Evolutionary conservation across 2,888 invertebrate species (phyloP), one percentile per base, ranked within the genome.

Genomic region (Endotricha flammealis): DNA sequence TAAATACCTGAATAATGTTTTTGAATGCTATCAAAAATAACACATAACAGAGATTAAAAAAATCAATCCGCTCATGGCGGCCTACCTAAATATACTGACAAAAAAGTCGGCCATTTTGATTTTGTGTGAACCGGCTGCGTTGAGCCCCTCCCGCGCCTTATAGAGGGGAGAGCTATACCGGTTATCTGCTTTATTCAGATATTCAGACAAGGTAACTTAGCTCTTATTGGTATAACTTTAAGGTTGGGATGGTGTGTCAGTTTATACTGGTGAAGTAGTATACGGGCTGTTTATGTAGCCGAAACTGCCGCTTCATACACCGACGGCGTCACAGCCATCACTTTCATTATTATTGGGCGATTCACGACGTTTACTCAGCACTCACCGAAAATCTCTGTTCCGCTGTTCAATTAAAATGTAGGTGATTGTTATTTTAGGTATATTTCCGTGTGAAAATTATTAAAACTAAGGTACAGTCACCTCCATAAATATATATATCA

Each of bases 301-400:
- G 71, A 86, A 87, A 87, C 81, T 73, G 85, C 71, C 83, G 81
- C 81, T 86, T 86, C 83, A 86, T 86, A 85, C 82, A 83, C 80
- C 81, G 79, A 75, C 77, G 77, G 77, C 83, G 77, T 78, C 79
- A 74, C 70, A 66, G 72, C 83, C 80, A 81, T 86, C 86, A 79
- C 76, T 82, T 87, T 87, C 87, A 87, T 87, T 87, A 86, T 87
- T 87, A 87, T 87, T 85, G 80, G 83, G 75, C 87, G 82, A 87
- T 87, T 86, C 82, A 77, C 77, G 77, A 72, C 83, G 80, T 83
- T 82, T 82, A 82, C 80, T 68, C 74, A 73, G 69, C 69, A 72
- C 75, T 78, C 69, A 61, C 53, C 50, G 64, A 59, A 65, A 78
- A 78, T 83, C 81, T 77, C 74, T 61, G 77, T 71, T 70, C 71